Evolutionary conservation across 2,888 invertebrate genomes (phyloP), one percentile per base, ranked within the genome.

Genomic region (Hydraecia micacea): DNA sequence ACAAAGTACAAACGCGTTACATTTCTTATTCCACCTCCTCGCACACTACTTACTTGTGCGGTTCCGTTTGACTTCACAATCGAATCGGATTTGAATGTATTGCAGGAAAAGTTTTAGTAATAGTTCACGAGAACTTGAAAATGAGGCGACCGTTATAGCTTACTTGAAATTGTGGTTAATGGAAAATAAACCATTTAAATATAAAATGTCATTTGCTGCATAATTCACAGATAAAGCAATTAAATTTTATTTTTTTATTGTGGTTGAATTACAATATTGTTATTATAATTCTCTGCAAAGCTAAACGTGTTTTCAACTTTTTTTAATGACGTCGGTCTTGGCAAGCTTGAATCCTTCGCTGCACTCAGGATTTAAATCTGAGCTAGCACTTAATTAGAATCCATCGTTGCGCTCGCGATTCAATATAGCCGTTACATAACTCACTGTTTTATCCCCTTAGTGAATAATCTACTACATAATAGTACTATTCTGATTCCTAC

Each of bases 1-100:
- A 86, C 55, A 88, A 86, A 88, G 86, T 86, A 85, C 72, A 73
- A 78, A 82, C 15, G 42, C 67, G 46, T 67, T 63, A 72, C 73
- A 83, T 88, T 79, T 80, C 82, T 84, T 84, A 88, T 88, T 86
- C 81, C 77, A 69, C 65, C 73, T 81, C 81, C 72, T 80, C 55
- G 72, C 74, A 76, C 73, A 67, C 73, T 73, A 84, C 86, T 83
- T 82, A 69, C 75, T 79, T 69, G 52, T 39, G 49, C 68, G 52
- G 25, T 76, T 75, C 73, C n/a, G 52, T 72, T 49, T 36, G 58
- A 77, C 60, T 68, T 69, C 28, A 36, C 58, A 55, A 69, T 81
- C 13, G 39, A 49, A 73, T 73, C 25, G 28, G 70, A 81, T 82
- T 73, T 77, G 15, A 66, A 76, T 42, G 32, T 69, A 73, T 65